Conservation (phyloP, 2,888 invertebrate species). For the Mamestra brassicae region DNA sequence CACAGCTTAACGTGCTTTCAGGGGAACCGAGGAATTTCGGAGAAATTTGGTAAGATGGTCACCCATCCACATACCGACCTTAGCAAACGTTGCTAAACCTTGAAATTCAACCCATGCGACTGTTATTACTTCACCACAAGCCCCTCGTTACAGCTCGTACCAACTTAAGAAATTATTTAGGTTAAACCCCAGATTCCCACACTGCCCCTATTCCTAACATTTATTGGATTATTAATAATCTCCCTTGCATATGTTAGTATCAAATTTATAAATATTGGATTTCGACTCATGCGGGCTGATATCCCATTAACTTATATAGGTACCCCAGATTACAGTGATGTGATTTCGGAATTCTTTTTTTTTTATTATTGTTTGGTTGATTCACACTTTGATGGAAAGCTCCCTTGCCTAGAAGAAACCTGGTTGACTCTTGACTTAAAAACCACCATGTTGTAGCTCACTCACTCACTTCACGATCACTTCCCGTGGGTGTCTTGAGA, state of each 20-base stretch:
- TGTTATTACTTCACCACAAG: neutral
- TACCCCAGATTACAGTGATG: neutral
- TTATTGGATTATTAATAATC: slow-evolving; percentile 45
- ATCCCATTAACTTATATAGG: slow-evolving; percentile 22
- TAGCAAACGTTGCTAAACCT: neutral
- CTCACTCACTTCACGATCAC: too few relatives aligned
- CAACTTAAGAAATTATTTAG: neutral
- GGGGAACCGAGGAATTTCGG: too few relatives aligned
- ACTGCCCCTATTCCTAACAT: slow-evolving; percentile 45
- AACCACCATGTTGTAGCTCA: too few relatives aligned
- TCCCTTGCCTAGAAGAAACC: too few relatives aligned
- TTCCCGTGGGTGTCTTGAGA: too few relatives aligned
- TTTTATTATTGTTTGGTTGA: too few relatives aligned
- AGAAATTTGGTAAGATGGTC: neutral
- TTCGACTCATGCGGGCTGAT: slow-evolving; percentile 40
- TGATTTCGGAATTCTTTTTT: neutral
- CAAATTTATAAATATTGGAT: slow-evolving; percentile 52
- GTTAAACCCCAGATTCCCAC: slow-evolving; percentile 29
- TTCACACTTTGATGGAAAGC: too few relatives aligned
- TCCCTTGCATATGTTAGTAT: slow-evolving; percentile 49
- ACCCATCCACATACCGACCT: neutral
- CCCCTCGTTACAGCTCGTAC: neutral
- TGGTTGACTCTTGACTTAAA: too few relatives aligned
- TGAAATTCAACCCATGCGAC: neutral
- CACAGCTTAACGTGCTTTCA: too few relatives aligned